Base-by-base conservation (phyloP, 1,140 invertebrate genomes). In the Mamestra configurata region DNA sequence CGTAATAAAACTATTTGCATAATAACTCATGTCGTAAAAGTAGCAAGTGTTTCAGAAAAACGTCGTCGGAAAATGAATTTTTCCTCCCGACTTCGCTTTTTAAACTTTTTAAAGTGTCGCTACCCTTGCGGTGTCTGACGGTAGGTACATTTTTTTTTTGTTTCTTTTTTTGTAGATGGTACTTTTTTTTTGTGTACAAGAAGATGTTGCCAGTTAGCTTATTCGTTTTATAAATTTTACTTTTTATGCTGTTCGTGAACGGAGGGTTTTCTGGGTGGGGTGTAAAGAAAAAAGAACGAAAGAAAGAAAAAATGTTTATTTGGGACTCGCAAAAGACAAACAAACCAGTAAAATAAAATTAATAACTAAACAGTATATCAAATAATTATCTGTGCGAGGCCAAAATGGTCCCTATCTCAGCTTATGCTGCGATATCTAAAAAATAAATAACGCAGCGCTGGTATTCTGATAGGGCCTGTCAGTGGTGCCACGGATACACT, bases 1-100 rank as follows among this genome's bases (percentile, higher is more conserved):
- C 75, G 68, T 43, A 73, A 77, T 79, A 77, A 82, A 83, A 83
- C 81, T 78, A 80, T 80, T 83, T 83, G 72, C 78, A 83, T 83
- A 80, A 68, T 78, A 80, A 75, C 71, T 61, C 76, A 75, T 55
- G 75, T 78, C 55, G 59, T 53, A 43, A 73, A 18, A 43, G 53
- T 27, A 31, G 6, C 37, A 27, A 66, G 27, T 70, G 76, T 78
- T 79, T 71, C 55, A 72, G 66, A 72, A 79, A 79, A 79, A 70
- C 49, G 76, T 70, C 51, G 64, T 64, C 51, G 59, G 13, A 46
- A 78, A 79, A 79, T 79, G 53, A 61, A 73, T 81, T 66, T 70
- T 70, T 70, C 53, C 40, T 46, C 20, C 51, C 20, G 31, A 43
- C 57, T 68, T 80, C 10, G 46, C 27, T 70, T 72, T 80, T 71